Base-by-base conservation (phyloP, 2,797 vertebrate species). In the Bovichtus diacanthus region DNA sequence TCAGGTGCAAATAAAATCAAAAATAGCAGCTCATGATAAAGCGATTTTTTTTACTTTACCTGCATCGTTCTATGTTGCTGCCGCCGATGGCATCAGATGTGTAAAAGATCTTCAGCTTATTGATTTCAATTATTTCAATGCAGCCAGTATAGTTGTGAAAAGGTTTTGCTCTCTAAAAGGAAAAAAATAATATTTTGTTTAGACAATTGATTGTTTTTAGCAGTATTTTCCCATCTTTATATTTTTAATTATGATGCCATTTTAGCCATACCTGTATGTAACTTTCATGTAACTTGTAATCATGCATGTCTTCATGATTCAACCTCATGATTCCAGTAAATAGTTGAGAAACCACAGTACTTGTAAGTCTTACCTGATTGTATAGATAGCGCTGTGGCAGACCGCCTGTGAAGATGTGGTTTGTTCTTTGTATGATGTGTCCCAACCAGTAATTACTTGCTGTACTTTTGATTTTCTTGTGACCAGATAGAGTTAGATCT, bases 81-180 rank as follows among this genome's bases (percentile, higher is more conserved):
- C 94, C 92, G 73, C 86, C 69, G 23, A 96, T 80, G 72, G 96
- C 93, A 3, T 93, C 93, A 21, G 89, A 95, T 55, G 84, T 83
- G 83, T 74, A 84, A 85, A 97, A 96, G 87, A 92, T 91, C 88
- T 85, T 85, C 47, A 81, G 31, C 10, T 93, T 92, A 92, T 96
- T 97, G 49, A 98, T 94, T 94, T 96, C 90, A 83, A 90, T 63
- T 4, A 97, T 85, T 94, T 96, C 91, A 87, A 97, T 95, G 91
- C 96, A 98, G 86, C 96, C 96, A 46, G 94, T 96, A 64, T 95
- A 98, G 94, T 97, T 98, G 88, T 93, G 78, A 55, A 95, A 87
- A 75, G 94, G 93, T 81, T 91, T 82, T 19, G 93, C 90, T 86
- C 92, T 85, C 97, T 98, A 41, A 19, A n/a, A 50, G 4, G 51